phyloP scores from a whole-genome alignment of 2,888 invertebrate species.

The Amiota mariae region DNA sequence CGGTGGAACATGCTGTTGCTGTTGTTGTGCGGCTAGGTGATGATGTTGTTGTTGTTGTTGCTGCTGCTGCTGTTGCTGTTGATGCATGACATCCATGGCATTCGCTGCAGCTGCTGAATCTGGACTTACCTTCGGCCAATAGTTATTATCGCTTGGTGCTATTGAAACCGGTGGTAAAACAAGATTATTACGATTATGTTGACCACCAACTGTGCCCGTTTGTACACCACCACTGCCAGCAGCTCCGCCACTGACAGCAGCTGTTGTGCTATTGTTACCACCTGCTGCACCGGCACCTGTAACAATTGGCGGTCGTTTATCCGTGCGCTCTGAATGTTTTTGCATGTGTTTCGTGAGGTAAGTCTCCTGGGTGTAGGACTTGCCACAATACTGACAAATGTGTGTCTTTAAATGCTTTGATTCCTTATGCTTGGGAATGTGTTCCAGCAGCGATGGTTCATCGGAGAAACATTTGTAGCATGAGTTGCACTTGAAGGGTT shows the following conservation, averaged over 20 bases:
- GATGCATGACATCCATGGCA: constrained; percentile 78
- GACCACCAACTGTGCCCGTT: constrained; percentile 35
- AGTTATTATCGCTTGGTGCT: constrained; percentile 75
- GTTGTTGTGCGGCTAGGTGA: constrained; percentile 77
- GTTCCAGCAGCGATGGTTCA: constrained; percentile 96
- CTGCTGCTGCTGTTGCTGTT: constrained; percentile 76
- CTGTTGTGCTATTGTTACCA: constrained; percentile 34
- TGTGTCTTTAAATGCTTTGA: constrained; percentile 99
- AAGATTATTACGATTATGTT: constrained; percentile 64
- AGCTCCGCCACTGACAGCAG: constrained; percentile 35
- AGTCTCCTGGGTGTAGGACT: constrained; percentile 99
- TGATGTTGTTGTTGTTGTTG: constrained; percentile 79
- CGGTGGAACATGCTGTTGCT: constrained; percentile 74
- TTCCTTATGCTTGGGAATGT: constrained; percentile 99
- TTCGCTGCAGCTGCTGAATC: constrained; percentile 80
- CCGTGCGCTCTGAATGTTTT: constrained; percentile 95
- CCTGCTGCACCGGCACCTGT: constrained; percentile 74
- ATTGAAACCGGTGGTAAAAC: constrained; percentile 69
- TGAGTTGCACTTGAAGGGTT: constrained; percentile 99
- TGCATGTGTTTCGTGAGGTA: constrained; percentile 99
- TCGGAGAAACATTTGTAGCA: constrained; percentile 99
- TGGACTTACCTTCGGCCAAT: constrained; percentile 91
- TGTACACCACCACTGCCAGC: constrained; percentile 31
- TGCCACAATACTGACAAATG: constrained; percentile 99
- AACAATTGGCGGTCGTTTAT: constrained; percentile 89